Percentiles rank a stretch among this genome's conserved stretches.
phyloP scores from a whole-genome alignment of 2,888 invertebrate species.

The Ectobius pallidus region DNA sequence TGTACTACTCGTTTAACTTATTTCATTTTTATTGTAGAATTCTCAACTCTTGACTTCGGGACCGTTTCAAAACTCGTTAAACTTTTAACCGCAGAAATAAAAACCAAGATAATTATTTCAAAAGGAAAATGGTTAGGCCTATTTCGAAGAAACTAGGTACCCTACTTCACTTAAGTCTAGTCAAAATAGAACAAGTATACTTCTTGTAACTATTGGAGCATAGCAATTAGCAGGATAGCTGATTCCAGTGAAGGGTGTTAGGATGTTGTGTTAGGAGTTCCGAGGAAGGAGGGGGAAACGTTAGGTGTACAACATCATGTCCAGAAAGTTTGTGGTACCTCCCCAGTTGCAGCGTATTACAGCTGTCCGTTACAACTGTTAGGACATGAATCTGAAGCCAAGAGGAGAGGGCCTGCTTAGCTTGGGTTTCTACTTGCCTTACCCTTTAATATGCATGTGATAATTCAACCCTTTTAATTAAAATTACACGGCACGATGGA shows the following conservation, averaged over 20 bases:
- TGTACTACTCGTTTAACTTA: too few relatives aligned
- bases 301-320: constrained; percentile 30
- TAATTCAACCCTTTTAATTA: constrained; percentile 28
- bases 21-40: too few relatives aligned
- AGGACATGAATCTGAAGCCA: constrained; percentile 21
- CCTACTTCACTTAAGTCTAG: too few relatives aligned
- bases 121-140: too few relatives aligned
- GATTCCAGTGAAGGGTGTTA: background rate
- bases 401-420: background rate
- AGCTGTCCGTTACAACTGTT: constrained; percentile 31
- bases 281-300: background rate
- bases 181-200: too few relatives aligned
- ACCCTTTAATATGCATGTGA: constrained; percentile 26
- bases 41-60: too few relatives aligned
- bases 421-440: background rate
- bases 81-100: too few relatives aligned
- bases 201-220: too few relatives aligned
- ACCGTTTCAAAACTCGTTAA: too few relatives aligned
- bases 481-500: constrained; percentile 30
- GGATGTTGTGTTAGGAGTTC: background rate
- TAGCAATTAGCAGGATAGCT: background rate
- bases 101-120: too few relatives aligned
- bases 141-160: too few relatives aligned
- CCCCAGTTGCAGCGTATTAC: background rate
- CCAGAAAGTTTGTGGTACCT: constrained; percentile 28